Evolutionary conservation across 2,113 vertebrate species (phyloP).

Genomic region (Falcunculus frontatus): DNA sequence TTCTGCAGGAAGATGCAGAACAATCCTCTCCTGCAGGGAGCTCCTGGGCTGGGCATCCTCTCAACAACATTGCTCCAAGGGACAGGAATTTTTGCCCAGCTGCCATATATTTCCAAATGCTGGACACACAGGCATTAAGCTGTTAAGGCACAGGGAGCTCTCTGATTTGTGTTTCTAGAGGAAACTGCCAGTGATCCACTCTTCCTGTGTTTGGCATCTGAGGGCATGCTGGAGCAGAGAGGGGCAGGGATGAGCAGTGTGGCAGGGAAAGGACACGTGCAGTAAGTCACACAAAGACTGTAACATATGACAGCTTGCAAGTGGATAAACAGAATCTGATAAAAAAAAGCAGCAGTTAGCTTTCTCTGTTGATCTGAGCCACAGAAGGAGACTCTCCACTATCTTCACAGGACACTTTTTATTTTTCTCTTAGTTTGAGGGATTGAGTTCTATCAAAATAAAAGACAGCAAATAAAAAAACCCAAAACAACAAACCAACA

Average conservation of each 20-base stretch:
- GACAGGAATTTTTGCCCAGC: background rate
- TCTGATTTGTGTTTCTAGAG: background rate
- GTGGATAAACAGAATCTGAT: background rate
- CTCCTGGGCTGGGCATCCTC: background rate
- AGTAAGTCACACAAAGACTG: background rate
- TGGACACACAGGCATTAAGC: background rate
- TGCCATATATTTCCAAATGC: background rate
- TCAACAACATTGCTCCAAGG: background rate
- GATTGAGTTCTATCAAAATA: background rate
- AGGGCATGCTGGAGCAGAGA: background rate
- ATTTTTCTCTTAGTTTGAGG: background rate
- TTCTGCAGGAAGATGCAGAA: background rate
- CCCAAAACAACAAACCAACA: background rate
- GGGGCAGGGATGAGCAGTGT: background rate
- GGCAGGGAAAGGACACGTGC: background rate
- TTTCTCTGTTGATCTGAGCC: background rate
- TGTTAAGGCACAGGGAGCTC: rapidly evolving
- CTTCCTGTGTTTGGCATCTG: background rate
- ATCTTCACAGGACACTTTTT: background rate
- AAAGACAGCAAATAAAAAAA: background rate
- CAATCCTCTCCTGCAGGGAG: rapidly evolving
- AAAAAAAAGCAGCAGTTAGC: background rate
- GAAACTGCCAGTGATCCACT: background rate
- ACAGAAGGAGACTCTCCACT: background rate
- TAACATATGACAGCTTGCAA: background rate